These are phyloP conservation scores for Baronia brevicornis DNA, from an alignment of 2,888 invertebrate species.

Conservation along the genomic window DNA sequence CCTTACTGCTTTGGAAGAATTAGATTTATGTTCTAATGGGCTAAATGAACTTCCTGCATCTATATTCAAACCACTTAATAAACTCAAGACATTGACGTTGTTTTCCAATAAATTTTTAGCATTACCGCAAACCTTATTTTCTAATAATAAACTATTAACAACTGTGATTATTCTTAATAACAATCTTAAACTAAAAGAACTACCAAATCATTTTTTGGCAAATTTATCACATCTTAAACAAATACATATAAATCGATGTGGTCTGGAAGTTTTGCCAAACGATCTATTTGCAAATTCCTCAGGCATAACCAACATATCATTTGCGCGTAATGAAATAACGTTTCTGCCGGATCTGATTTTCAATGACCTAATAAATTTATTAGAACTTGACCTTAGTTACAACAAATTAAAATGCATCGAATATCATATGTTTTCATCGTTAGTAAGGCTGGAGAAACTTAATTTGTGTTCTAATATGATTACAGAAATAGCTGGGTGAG, in stretches of 20 bases:
- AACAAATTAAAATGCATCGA: slow-evolving; percentile 78
- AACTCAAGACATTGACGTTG: slow-evolving; percentile 79
- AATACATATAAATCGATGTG: slow-evolving; percentile 74
- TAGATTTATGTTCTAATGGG: slow-evolving; percentile 82
- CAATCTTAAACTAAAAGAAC: slow-evolving; percentile 69
- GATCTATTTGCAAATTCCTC: slow-evolving; percentile 78
- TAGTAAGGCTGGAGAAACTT: slow-evolving; percentile 73
- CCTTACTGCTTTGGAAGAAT: slow-evolving; percentile 75
- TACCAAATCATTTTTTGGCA: slow-evolving; percentile 77
- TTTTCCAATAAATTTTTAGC: slow-evolving; percentile 79
- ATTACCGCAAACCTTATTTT: slow-evolving; percentile 77
- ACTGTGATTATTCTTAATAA: slow-evolving; percentile 75
- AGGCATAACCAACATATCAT: slow-evolving; percentile 74
- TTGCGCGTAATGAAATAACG: slow-evolving; percentile 75
- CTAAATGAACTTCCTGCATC: slow-evolving; percentile 76
- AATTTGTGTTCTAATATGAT: slow-evolving; percentile 80
- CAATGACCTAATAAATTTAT: slow-evolving; percentile 76
- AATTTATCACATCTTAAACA: slow-evolving; percentile 73
- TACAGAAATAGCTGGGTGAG: slow-evolving; percentile 74
- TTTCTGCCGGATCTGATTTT: slow-evolving; percentile 78
- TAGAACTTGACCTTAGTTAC: slow-evolving; percentile 77
- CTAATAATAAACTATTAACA: slow-evolving; percentile 68
- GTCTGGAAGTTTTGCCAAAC: slow-evolving; percentile 74
- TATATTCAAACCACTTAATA: slow-evolving; percentile 77
- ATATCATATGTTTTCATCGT: slow-evolving; percentile 73